These are phyloP conservation scores for Aplysina aerophoba DNA, from an alignment of 37 sponge, comb jelly and placozoan genomes.

Conservation along the genomic window DNA sequence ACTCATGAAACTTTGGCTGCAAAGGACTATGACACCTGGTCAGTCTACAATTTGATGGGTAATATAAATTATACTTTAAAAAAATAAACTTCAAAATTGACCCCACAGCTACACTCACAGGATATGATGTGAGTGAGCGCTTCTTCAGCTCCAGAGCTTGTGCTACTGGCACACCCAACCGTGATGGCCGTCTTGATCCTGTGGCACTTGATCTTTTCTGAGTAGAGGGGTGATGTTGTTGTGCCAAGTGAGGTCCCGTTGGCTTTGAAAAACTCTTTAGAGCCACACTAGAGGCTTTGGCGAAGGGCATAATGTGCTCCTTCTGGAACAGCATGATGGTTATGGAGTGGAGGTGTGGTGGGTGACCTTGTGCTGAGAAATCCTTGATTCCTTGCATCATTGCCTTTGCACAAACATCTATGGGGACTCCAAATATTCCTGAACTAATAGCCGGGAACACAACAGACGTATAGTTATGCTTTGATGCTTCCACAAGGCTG, in stretches of 20 bases:
- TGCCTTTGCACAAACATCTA: conserved; percentile 49
- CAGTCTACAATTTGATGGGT: too few relatives aligned
- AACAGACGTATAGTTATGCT: conserved; percentile 39
- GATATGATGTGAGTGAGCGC: not conserved
- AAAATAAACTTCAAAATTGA: not conserved
- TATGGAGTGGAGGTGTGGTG: conserved; percentile 24
- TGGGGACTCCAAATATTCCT: conserved; percentile 66
- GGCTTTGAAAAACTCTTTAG: not conserved
- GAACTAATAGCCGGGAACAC: conserved; percentile 68
- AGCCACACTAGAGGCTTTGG: not conserved
- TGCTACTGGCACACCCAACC: too few relatives aligned
- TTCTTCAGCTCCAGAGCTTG: not conserved
- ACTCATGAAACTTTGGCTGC: too few relatives aligned
- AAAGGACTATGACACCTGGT: too few relatives aligned
- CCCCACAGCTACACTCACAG: not conserved
- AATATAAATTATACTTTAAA: not conserved
- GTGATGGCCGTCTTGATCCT: not conserved
- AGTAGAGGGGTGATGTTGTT: too few relatives aligned
- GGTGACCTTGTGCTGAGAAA: conserved; percentile 6
- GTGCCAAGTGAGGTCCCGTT: not conserved
- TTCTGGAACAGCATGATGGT: conserved; percentile 38
- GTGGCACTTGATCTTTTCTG: not conserved
- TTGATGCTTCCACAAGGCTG: conserved; percentile 21
- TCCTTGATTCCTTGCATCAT: conserved; percentile 35
- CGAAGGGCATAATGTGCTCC: conserved; percentile 8